A percentile compares a stretch with the other conserved stretches of the same genome.
phyloP scores from a whole-genome alignment of 2,797 vertebrate species.

The Arrhamphus sclerolepis region DNA sequence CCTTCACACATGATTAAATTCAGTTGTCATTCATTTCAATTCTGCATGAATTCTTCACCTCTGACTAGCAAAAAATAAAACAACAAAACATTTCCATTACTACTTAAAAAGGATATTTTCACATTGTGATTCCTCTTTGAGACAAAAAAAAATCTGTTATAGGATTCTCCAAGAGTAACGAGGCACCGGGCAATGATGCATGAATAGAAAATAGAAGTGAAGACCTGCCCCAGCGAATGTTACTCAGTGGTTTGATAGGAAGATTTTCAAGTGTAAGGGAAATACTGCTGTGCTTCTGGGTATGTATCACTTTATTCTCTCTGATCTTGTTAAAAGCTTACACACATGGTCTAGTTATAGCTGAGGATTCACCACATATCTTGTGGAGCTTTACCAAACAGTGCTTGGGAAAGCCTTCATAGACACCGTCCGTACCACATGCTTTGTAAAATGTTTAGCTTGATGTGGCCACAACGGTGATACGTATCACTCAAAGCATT shows the following conservation, averaged over 20 bases:
- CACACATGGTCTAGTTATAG: slow-evolving; percentile 57
- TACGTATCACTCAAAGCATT: slow-evolving; percentile 40
- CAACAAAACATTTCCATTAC: slow-evolving; percentile 1
- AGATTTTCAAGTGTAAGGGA: slow-evolving; percentile 32
- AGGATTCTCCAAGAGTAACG: slow-evolving; percentile 5
- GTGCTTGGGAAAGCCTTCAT: slow-evolving; percentile 31
- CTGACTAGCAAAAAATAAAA: background rate
- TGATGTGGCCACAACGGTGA: slow-evolving; percentile 39
- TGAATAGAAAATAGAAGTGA: slow-evolving; percentile 23
- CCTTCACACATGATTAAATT: slow-evolving; percentile 15
- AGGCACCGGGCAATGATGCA: slow-evolving; percentile 14
- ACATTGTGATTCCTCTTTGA: background rate
- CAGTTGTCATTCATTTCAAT: slow-evolving; percentile 6
- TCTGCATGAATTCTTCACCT: slow-evolving; percentile 14
- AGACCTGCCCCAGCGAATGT: slow-evolving; percentile 23
- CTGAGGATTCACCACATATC: slow-evolving; percentile 42
- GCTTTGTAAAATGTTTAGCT: slow-evolving; percentile 50
- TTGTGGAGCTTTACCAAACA: slow-evolving; percentile 56
- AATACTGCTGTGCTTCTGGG: slow-evolving; percentile 50
- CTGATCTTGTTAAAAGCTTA: slow-evolving; percentile 67
- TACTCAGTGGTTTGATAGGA: slow-evolving; percentile 47
- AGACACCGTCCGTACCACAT: slow-evolving; percentile 38
- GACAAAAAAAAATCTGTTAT: slow-evolving; percentile 6
- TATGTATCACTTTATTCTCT: slow-evolving; percentile 57
- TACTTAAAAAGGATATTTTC: slow-evolving; percentile 3